Conservation (phyloP, 2,888 invertebrate genomes). For the Malthinus seriepunctatus region DNA sequence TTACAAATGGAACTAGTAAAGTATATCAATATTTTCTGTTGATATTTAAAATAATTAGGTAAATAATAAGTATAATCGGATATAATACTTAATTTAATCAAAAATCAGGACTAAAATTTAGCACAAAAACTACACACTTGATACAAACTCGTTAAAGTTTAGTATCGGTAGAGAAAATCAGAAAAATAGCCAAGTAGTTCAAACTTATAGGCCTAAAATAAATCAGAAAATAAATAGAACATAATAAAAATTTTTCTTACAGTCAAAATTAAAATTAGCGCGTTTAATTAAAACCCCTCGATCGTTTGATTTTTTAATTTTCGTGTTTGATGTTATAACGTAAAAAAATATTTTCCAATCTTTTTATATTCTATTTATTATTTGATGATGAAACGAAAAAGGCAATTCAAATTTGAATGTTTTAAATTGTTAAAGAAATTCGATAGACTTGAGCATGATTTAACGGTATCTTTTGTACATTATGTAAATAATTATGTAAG, state of each 20-base stretch:
- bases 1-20: neutral
- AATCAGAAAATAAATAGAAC: slow-evolving; percentile 16
- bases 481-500: slow-evolving; percentile 37
- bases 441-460: slow-evolving; percentile 5
- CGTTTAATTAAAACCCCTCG: neutral
- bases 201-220: slow-evolving; percentile 27
- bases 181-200: slow-evolving; percentile 27
- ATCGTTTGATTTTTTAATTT: slow-evolving; percentile 5
- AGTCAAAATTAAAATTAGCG: slow-evolving; percentile 22
- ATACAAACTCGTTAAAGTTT: slow-evolving; percentile 23
- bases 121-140: slow-evolving; percentile 22
- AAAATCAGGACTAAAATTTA: slow-evolving; percentile 24
- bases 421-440: slow-evolving; percentile 8
- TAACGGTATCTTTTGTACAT: slow-evolving; percentile 22
- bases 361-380: slow-evolving; percentile 13
- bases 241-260: slow-evolving; percentile 20
- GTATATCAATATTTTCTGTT: neutral
- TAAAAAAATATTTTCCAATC: slow-evolving; percentile 12
- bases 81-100: slow-evolving; percentile 9
- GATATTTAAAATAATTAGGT: neutral
- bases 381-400: slow-evolving; percentile 8
- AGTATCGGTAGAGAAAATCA: slow-evolving; percentile 23
- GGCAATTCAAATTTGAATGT: neutral
- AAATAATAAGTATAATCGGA: slow-evolving; percentile 1
- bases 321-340: slow-evolving; percentile 18